These are phyloP conservation scores for Acleris cristana DNA, from an alignment of 2,888 invertebrate genomes.

Conservation along the genomic window DNA sequence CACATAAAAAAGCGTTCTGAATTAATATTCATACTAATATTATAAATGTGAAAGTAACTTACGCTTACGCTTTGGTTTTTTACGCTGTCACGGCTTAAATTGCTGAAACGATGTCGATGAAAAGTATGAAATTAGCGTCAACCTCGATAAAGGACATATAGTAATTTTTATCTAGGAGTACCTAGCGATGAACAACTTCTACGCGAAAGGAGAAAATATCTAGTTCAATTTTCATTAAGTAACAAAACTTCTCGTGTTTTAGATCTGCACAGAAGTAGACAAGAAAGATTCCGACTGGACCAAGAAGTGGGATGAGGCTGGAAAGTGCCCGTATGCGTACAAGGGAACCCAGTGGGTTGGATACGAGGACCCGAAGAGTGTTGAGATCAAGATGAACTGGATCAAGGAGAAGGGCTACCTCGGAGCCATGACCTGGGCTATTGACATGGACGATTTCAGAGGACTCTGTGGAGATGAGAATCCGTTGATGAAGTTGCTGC, in stretches of 20 bases:
- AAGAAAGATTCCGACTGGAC: constrained; percentile 90
- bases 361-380: constrained; percentile 91
- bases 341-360: constrained; percentile 96
- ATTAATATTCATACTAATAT: too few species aligned
- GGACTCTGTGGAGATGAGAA: constrained; percentile 92
- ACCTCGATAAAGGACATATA: too few species aligned
- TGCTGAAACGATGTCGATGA: too few species aligned
- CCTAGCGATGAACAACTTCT: too few species aligned
- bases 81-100: too few species aligned
- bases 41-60: too few species aligned
- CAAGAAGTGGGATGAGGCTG: constrained; percentile 91
- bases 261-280: constrained; percentile 91
- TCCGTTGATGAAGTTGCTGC: constrained; percentile 88
- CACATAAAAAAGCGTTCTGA: too few species aligned
- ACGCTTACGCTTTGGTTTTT: too few species aligned
- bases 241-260: constrained; percentile 36
- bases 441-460: constrained; percentile 95
- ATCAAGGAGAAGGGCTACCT: constrained; percentile 90
- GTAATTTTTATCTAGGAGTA: too few species aligned
- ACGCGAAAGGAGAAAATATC: too few species aligned
- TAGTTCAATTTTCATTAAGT: too few species aligned
- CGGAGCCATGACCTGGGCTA: constrained; percentile 96
- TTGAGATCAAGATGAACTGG: constrained; percentile 95
- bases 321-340: constrained; percentile 93
- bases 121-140: too few species aligned